Evolutionary conservation across 2,888 invertebrate genomes (phyloP), one percentile per base, ranked within the genome.

Genomic region (Agonopterix heracliana): DNA sequence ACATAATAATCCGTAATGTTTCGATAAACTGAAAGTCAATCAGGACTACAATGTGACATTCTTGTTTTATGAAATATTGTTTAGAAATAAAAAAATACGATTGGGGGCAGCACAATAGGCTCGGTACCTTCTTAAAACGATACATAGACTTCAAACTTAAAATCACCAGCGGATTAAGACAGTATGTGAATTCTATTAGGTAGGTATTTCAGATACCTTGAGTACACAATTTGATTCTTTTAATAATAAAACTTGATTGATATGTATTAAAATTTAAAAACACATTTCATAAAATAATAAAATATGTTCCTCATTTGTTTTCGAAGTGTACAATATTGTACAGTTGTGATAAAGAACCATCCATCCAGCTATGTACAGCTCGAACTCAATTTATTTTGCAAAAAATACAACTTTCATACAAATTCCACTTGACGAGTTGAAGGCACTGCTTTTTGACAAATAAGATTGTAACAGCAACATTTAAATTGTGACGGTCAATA

Each of bases 361-460:
- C 7, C 26, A 26, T 26, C 7, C 26, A 26, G 26, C 26, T 26
- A 26, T 26, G 26, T 26, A 26, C 26, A 26, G 26, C 26, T 26
- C 26, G 26, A 26, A 26, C 26, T 7, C 26, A 26, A 26, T 26
- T 26, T 26, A 26, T 26, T 56, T 61, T 63, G 59, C 62, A 66
- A 62, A 60, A 60, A 60, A 64, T 60, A 63, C 57, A 53, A 63
- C 62, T 63, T 66, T 66, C 62, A 62, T 55, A 67, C 53, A 60
- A 68, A 68, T 69, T 68, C 66, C 68, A 26, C 26, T 26, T 26
- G 26, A 26, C 26, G 26, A 26, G 26, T 26, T 7, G 26, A 26
- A 26, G 26, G 26, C 38, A n/a, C 38, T 38, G 10, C 38, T 10
- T 38, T 38, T 38, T 38, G 38, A n/a, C 10, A 9, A 38, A 38